Conservation (phyloP, 2,113 vertebrate species). For the Phycodurus eques region DNA sequence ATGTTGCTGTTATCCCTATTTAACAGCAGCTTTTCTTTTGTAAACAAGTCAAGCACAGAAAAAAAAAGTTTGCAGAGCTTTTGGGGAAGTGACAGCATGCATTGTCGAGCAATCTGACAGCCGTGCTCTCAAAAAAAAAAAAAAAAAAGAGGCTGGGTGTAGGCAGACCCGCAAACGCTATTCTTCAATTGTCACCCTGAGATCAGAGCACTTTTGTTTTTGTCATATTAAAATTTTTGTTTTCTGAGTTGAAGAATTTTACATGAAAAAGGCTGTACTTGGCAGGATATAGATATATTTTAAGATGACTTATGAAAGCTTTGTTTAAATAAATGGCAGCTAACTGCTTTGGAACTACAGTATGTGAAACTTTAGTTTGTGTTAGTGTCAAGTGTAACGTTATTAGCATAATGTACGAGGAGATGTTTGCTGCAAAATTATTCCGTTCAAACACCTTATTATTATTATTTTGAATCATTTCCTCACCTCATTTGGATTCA, state of each 20-base stretch:
- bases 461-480: too few species aligned
- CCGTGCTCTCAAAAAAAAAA: background rate
- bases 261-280: background rate
- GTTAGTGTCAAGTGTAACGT: too few species aligned
- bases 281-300: too few species aligned
- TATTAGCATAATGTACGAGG: too few species aligned
- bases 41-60: conserved; percentile 6
- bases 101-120: conserved; percentile 7
- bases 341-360: too few species aligned
- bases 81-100: conserved; percentile 6
- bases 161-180: background rate
- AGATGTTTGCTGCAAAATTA: too few species aligned
- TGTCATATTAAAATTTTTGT: background rate
- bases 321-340: too few species aligned
- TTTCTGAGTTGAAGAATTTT: background rate
- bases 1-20: background rate
- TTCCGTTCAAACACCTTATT: too few species aligned
- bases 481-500: background rate
- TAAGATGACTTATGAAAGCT: too few species aligned
- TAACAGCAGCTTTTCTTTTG: conserved; percentile 10
- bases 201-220: background rate
- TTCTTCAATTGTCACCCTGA: background rate
- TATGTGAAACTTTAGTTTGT: too few species aligned
- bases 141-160: background rate
- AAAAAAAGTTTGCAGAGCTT: conserved; percentile 3